Evolutionary conservation across 2,888 invertebrate species (phyloP), one percentile per base, ranked within the genome.

Genomic region (Acleris literana): DNA sequence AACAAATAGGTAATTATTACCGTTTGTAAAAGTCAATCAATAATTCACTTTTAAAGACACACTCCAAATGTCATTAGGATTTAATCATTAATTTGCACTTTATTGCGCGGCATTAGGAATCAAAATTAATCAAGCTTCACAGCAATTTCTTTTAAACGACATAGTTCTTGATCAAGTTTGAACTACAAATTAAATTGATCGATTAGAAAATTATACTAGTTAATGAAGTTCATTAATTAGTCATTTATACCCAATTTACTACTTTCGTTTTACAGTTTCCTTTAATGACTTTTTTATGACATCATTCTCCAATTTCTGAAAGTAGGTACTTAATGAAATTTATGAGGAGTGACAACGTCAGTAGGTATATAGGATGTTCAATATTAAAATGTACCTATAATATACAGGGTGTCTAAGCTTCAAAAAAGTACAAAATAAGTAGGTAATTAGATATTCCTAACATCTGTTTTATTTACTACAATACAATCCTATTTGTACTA

Each of bases 211-310:
- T 53, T 52, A 62, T 25, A 48, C 51, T n/a, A 25, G 18, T 16
- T 55, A 22, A 57, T 44, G n/a, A 44, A 51, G 51, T 29, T 18
- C 46, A 62, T 66, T 53, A 62, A 57, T 57, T 57, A 52, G 33
- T 48, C 16, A 66, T 66, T 53, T 39, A 11, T 46, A 39, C 44
- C 46, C 18, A 57, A 62, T 66, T 65, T 49, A 66, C 39, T 16
- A 62, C 56, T 66, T 66, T 62, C 52, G 9, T 60, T 59, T 64
- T 56, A 25, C 22, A 51, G 18, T 22, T 48, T 66, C 11, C 29
- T 49, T 62, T 61, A 56, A 22, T 13, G 6, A 57, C 39, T 9
- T 22, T 51, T 55, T 25, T 25, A 44, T 49, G 17, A 44, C 20
- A 46, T 6, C 22, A 33, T 52, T 58, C 11, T 51, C n/a, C n/a